Conservation (phyloP, 2,888 invertebrate species). For the Apocheima hispidaria region DNA sequence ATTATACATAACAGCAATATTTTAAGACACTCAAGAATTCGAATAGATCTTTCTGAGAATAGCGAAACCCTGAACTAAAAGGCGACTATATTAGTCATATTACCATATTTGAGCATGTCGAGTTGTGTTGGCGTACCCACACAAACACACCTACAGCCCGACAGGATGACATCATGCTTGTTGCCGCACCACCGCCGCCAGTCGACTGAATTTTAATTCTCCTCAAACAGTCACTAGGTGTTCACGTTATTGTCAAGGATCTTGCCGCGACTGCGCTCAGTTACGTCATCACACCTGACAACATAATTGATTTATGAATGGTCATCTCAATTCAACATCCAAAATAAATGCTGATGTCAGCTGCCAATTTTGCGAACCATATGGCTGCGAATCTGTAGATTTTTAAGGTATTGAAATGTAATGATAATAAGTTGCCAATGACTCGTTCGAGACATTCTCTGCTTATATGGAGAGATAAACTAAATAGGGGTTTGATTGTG, state of each 20-base stretch:
- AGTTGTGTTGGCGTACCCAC: constrained; percentile 58
- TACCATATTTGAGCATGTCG: constrained; percentile 73
- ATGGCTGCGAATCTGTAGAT: constrained; percentile 55
- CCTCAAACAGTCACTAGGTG: constrained; percentile 61
- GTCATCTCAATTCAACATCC: constrained; percentile 28
- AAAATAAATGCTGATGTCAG: constrained; percentile 39
- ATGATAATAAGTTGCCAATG: constrained; percentile 62
- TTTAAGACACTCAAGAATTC: constrained; percentile 35
- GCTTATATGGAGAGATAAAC: constrained; percentile 77
- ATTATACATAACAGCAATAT: neutral
- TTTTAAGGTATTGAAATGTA: constrained; percentile 67
- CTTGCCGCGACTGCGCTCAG: constrained; percentile 40
- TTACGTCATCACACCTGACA: constrained; percentile 54
- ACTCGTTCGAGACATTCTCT: constrained; percentile 69
- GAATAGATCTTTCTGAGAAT: constrained; percentile 56
- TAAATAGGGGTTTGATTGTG: constrained; percentile 69
- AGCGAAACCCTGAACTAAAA: constrained; percentile 69
- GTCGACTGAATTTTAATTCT: constrained; percentile 73
- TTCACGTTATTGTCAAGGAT: constrained; percentile 59
- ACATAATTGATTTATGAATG: constrained; percentile 34
- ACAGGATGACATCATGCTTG: constrained; percentile 75
- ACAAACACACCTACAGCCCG: constrained; percentile 63
- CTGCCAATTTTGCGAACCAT: constrained; percentile 50
- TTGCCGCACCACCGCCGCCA: constrained; percentile 48
- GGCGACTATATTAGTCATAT: constrained; percentile 75